phyloP scores from a whole-genome alignment of 2,888 invertebrate genomes.

The Aphodius sticticus region DNA sequence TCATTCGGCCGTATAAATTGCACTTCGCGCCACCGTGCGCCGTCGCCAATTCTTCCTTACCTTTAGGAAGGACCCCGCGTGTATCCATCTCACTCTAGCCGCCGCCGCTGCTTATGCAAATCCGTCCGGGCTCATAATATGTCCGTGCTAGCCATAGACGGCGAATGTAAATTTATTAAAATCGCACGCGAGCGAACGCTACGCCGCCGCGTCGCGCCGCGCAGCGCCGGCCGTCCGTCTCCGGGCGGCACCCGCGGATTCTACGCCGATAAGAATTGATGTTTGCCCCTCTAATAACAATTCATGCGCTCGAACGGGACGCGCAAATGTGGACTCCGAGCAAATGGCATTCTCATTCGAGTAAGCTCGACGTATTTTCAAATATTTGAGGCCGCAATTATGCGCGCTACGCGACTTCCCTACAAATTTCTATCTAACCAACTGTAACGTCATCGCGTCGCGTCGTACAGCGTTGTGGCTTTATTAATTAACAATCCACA shows the following conservation, averaged over 20 bases:
- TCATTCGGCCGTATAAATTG: slow-evolving; percentile 10
- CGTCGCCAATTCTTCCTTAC: slow-evolving; percentile 7
- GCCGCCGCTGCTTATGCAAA: slow-evolving; percentile 20
- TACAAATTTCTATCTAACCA: slow-evolving; percentile 1
- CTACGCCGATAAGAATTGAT: slow-evolving; percentile 24
- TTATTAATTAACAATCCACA: too few species aligned
- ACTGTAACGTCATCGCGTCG: too few species aligned
- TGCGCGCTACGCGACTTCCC: slow-evolving; percentile 7
- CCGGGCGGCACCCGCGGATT: not conserved
- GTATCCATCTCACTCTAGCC: not conserved
- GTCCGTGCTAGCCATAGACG: not conserved
- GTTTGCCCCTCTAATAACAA: slow-evolving; percentile 25
- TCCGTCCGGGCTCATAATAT: slow-evolving; percentile 1
- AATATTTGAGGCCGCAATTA: slow-evolving; percentile 22
- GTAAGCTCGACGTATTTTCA: slow-evolving; percentile 21
- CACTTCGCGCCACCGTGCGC: slow-evolving; percentile 23
- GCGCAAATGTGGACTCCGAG: slow-evolving; percentile 14
- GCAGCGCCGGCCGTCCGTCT: slow-evolving; percentile 20
- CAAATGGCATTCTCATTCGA: slow-evolving; percentile 18
- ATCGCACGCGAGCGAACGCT: slow-evolving; percentile 16
- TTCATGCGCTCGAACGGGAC: slow-evolving; percentile 22
- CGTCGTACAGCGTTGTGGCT: too few species aligned
- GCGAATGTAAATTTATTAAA: slow-evolving; percentile 20
- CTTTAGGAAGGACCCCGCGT: not conserved
- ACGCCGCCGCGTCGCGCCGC: slow-evolving; percentile 9